Percentiles rank a stretch among this genome's conserved stretches.
Conservation (phyloP, 2,113 vertebrate species). For the Corythornis madagascariensis region DNA sequence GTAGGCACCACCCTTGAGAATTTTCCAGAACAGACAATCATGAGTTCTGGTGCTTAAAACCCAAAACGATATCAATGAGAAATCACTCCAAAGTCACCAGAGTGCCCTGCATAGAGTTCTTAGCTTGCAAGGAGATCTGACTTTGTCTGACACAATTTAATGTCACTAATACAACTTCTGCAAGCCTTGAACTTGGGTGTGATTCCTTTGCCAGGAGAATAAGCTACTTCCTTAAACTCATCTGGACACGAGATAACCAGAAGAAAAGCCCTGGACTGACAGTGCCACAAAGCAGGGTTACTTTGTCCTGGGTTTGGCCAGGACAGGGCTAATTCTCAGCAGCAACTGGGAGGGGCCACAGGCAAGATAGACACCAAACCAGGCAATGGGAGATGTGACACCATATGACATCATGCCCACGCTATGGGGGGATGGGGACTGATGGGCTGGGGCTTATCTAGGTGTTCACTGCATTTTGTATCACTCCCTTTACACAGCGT, state of each 20-base stretch:
- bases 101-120: background rate
- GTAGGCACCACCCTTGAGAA: background rate
- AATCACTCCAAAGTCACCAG: background rate
- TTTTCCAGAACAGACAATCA: background rate
- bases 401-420: background rate
- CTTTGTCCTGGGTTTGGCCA: background rate
- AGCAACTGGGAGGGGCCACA: background rate
- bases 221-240: background rate
- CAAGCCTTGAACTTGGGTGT: background rate
- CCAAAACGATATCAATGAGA: background rate
- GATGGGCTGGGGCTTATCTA: background rate
- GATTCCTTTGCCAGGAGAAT: background rate
- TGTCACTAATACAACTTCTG: background rate
- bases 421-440: background rate
- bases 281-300: background rate
- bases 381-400: background rate
- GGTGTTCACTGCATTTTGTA: background rate
- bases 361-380: background rate
- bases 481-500: background rate
- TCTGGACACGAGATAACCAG: background rate
- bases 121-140: background rate
- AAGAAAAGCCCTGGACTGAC: background rate
- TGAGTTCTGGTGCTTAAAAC: background rate
- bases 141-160: background rate
- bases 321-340: background rate